Percentiles rank a stretch among this genome's conserved stretches.
Evolutionary conservation across 2,113 vertebrate species (phyloP).

Genomic region (Hydrolagus affinis): DNA sequence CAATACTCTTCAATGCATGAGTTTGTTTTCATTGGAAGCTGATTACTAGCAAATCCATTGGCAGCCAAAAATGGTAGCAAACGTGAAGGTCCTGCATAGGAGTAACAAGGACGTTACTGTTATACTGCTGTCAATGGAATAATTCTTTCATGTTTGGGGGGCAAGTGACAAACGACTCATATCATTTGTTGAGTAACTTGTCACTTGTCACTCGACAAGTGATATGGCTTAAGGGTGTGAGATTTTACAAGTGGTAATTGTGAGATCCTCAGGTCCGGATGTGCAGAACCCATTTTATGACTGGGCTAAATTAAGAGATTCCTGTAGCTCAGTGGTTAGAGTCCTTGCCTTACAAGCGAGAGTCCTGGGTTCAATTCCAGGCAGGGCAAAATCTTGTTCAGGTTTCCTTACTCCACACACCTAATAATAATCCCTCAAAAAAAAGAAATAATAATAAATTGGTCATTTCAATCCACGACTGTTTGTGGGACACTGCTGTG

Average conservation of each 20-base stretch:
- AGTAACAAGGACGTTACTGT: background rate
- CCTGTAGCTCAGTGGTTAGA: no score
- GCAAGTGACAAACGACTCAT: background rate
- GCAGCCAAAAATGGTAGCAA: background rate
- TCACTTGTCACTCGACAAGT: background rate
- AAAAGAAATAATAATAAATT: no score
- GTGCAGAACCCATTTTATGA: background rate
- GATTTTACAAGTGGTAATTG: background rate
- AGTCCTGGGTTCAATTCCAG: no score
- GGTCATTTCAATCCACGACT: no score
- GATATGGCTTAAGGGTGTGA: background rate
- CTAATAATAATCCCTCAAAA: no score
- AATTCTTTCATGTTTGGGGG: no score
- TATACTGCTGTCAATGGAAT: background rate
- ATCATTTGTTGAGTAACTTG: background rate
- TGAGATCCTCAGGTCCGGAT: background rate
- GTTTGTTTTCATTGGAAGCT: background rate
- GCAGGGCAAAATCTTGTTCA: no score
- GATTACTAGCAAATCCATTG: background rate
- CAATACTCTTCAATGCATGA: background rate
- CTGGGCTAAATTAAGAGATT: background rate
- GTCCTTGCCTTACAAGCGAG: no score
- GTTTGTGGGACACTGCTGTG: no score
- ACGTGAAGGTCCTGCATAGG: background rate
- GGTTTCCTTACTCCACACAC: no score